These are phyloP conservation scores for Telenomus remus DNA, from an alignment of 1,140 invertebrate genomes.

Conservation along the genomic window DNA sequence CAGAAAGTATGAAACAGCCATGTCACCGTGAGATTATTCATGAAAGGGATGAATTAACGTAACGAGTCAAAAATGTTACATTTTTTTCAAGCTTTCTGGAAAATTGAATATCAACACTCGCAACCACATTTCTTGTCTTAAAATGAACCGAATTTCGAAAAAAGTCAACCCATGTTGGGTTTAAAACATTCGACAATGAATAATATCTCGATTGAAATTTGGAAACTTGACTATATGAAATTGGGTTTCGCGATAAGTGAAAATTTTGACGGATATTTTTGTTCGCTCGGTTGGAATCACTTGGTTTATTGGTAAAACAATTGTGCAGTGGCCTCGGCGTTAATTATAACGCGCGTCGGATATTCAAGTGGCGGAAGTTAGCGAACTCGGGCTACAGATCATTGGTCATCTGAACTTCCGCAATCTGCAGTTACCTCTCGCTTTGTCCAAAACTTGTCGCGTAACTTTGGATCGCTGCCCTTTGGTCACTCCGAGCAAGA, in stretches of 20 bases:
- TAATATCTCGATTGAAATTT: no score
- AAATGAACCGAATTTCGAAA: no score
- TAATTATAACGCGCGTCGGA: conserved; percentile 54
- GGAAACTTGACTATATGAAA: no score
- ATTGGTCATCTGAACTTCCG: conserved; percentile 56
- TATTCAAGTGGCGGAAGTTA: conserved; percentile 57
- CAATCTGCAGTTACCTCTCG: conserved; percentile 34
- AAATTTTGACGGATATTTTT: background rate
- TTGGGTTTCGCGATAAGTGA: background rate
- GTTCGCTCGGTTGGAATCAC: conserved; percentile 9
- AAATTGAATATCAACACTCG: no score
- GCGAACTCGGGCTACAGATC: conserved; percentile 51
- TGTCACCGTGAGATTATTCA: background rate
- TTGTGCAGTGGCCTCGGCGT: conserved; percentile 32
- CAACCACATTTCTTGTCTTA: no score
- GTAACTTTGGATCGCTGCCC: conserved; percentile 26
- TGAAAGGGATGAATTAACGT: background rate
- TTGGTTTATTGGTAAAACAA: conserved; percentile 28
- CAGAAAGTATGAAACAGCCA: background rate
- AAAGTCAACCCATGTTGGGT: no score
- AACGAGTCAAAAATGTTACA: background rate
- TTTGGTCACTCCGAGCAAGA: conserved; percentile 35
- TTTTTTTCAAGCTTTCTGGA: no score
- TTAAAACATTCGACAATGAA: no score
- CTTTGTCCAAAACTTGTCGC: conserved; percentile 48